Conservation (phyloP, 2,888 invertebrate genomes). For the Callinectes sapidus region DNA sequence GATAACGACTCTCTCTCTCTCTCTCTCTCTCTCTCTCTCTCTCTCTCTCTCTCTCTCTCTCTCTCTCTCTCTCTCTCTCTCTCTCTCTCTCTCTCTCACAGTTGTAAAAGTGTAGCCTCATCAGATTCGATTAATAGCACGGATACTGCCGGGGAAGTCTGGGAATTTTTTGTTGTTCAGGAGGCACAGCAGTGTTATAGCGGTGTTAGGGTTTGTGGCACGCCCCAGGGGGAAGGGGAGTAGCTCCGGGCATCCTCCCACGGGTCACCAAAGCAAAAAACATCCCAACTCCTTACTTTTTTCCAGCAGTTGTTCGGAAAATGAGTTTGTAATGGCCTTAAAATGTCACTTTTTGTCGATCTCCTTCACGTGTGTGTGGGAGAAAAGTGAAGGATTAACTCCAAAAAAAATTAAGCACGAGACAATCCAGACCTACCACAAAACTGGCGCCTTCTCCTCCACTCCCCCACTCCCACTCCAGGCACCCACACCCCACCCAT, state of each 20-base stretch:
- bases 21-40: not conserved
- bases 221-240: not conserved
- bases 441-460: not conserved
- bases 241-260: not conserved
- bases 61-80: slow-evolving; percentile 9
- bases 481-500: not conserved
- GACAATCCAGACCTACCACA: not conserved
- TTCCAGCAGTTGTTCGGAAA: not conserved
- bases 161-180: not conserved
- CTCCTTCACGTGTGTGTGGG: not conserved
- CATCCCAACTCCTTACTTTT: not conserved
- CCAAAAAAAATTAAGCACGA: not conserved
- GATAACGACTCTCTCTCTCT: not conserved
- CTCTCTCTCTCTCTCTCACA: not conserved
- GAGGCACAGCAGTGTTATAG: not conserved
- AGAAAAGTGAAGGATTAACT: not conserved
- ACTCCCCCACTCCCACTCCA: not conserved
- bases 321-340: not conserved
- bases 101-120: slow-evolving; percentile 15
- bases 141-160: not conserved
- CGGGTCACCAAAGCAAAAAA: not conserved
- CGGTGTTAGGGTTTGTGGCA: not conserved
- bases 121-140: slow-evolving; percentile 11
- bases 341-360: not conserved
- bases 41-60: slow-evolving; percentile 1